Conservation (phyloP, 2,797 vertebrate genomes). For the Bufotes viridis region DNA sequence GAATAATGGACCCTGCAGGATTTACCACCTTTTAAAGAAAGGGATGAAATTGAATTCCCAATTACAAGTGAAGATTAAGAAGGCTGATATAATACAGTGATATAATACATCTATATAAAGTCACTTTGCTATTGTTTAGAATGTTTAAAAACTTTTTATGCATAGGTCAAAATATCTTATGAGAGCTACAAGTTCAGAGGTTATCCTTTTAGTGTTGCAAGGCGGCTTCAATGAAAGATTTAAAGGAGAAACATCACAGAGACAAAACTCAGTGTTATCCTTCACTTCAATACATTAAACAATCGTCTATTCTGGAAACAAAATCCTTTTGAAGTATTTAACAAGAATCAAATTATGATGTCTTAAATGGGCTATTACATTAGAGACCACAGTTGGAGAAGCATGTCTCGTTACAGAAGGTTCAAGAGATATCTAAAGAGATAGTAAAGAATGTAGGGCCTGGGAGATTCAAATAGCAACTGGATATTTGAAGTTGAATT, state of each 20-base stretch:
- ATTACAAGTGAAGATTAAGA: slow-evolving; percentile 17
- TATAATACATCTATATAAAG: slow-evolving; percentile 25
- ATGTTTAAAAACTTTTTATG: slow-evolving; percentile 41
- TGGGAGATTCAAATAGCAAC: slow-evolving; percentile 46
- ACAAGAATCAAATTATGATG: slow-evolving; percentile 56
- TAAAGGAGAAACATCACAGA: slow-evolving; percentile 41
- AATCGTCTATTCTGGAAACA: slow-evolving; percentile 36
- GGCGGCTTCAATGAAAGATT: slow-evolving; percentile 33
- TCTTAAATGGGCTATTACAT: slow-evolving; percentile 48
- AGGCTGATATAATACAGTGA: background rate
- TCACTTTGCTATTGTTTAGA: slow-evolving; percentile 49
- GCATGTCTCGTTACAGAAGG: slow-evolving; percentile 20
- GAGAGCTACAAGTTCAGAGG: slow-evolving; percentile 36
- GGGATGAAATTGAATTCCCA: background rate
- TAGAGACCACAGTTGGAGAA: slow-evolving; percentile 50
- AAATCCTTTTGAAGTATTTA: slow-evolving; percentile 57
- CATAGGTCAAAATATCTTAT: slow-evolving; percentile 48
- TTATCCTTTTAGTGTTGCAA: slow-evolving; percentile 33
- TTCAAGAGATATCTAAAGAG: slow-evolving; percentile 56
- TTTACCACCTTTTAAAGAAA: slow-evolving; percentile 14
- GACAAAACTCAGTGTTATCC: slow-evolving; percentile 54
- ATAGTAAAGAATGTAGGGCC: slow-evolving; percentile 37
- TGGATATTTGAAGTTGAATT: slow-evolving; percentile 54
- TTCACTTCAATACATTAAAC: slow-evolving; percentile 54
- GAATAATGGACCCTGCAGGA: slow-evolving; percentile 1